phyloP scores from a whole-genome alignment of 2,113 vertebrate genomes.

The Nesogale talazaci region DNA sequence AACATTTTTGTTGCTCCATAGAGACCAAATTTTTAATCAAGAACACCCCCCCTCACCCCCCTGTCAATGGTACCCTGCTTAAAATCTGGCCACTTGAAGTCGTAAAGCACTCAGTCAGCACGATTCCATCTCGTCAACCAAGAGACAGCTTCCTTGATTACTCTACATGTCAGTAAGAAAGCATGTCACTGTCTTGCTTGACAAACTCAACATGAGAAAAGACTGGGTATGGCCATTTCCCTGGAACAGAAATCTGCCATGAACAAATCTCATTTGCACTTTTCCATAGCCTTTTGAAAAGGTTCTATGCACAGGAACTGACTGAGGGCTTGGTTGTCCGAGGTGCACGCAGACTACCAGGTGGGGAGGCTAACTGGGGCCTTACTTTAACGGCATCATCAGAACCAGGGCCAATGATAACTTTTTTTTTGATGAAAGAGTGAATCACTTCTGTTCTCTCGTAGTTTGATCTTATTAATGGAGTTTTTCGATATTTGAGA shows the following conservation, averaged over 20 bases:
- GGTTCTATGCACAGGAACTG: not conserved
- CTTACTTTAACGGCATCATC: not conserved
- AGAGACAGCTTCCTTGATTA: conserved; percentile 4
- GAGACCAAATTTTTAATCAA: no score
- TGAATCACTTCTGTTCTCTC: not conserved
- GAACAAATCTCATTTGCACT: not conserved
- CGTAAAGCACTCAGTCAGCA: not conserved
- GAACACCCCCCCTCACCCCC: no score
- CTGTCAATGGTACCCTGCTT: no score
- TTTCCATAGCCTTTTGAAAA: not conserved
- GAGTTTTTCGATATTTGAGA: not conserved
- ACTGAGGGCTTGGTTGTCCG: not conserved
- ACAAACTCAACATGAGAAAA: not conserved
- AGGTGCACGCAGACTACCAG: not conserved
- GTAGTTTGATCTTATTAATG: not conserved
- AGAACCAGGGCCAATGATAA: not conserved
- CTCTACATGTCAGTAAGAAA: not conserved
- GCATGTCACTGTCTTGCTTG: not conserved
- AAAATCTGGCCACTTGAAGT: no score
- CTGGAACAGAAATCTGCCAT: not conserved
- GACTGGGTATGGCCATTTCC: not conserved
- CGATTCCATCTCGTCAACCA: not conserved
- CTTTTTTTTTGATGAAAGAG: not conserved
- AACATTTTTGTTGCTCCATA: no score
- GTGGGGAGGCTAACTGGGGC: not conserved